Percentiles rank a stretch among this genome's conserved stretches.
These are phyloP conservation scores for Sardina pilchardus DNA, from an alignment of 2,113 vertebrate genomes.

Conservation along the genomic window DNA sequence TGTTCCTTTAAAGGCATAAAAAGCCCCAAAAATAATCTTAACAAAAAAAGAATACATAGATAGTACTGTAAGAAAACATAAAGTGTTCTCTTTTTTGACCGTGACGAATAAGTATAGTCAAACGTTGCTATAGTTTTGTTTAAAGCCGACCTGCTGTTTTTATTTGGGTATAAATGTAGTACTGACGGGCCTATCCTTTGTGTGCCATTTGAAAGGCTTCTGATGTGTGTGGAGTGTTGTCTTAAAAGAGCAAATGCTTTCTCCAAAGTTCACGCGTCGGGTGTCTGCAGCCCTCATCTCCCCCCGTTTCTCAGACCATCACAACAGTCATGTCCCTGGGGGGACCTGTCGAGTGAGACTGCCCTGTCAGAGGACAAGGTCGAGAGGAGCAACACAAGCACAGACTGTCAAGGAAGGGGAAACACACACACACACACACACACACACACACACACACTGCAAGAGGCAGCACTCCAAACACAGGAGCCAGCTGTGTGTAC, in stretches of 20 bases:
- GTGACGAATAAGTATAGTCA: background rate
- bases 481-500: background rate
- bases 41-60: too few relatives aligned
- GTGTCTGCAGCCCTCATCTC: slow-evolving; percentile 44
- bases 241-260: slow-evolving; percentile 39
- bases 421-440: background rate
- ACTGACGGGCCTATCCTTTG: background rate
- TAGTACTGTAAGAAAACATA: too few relatives aligned
- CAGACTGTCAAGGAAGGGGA: slow-evolving; percentile 15
- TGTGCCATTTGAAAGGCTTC: slow-evolving; percentile 32
- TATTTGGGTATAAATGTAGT: background rate
- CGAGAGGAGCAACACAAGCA: slow-evolving; percentile 25
- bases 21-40: too few relatives aligned
- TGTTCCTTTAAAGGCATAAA: too few relatives aligned
- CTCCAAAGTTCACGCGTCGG: slow-evolving; percentile 42
- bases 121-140: background rate
- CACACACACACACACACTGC: background rate
- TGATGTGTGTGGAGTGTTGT: slow-evolving; percentile 39
- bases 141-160: background rate
- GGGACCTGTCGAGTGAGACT: slow-evolving; percentile 42
- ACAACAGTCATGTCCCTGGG: slow-evolving; percentile 39
- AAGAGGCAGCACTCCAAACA: background rate
- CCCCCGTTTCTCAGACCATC: slow-evolving; percentile 43
- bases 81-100: too few relatives aligned
- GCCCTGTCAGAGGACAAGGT: slow-evolving; percentile 38